Base-by-base conservation (phyloP, 2,113 vertebrate species). In the Synodontis membranacea region DNA sequence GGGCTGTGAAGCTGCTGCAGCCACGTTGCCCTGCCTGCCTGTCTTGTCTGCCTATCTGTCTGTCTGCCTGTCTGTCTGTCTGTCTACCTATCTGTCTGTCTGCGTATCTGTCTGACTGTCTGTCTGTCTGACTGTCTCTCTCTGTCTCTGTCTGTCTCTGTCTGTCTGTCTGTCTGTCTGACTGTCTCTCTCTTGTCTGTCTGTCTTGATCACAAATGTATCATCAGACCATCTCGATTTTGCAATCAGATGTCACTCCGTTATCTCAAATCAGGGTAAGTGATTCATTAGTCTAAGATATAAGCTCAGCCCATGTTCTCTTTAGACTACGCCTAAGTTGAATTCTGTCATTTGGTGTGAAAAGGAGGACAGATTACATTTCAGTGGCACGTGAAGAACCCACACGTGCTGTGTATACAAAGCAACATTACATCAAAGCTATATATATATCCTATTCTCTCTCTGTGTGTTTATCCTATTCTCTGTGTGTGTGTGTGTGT, bases 21-120 rank as follows among this genome's bases (percentile, higher is more conserved):
- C 75, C 84, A 80, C 84, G 75, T 86, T 68, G 58, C 84, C 42
- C 60, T 28, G 58, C 11, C 58, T 60, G 58, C 8, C 56, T 58
- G 23, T 58, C 6, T 58, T 58, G 21, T 6, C 5, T 19, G 64
- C n/a, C 84, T 79, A 44, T 70, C 19, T 42, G 66, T 70, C 60
- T 28, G 58, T n/a, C 58, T 60, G 58, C 8, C 56, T 58, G 23
- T 58, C 6, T 58, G 23, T n/a, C 28, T 58, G 21, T 6, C 5
- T 19, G 64, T n/a, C n/a, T n/a, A n/a, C n/a, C n/a, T n/a, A n/a
- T n/a, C n/a, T n/a, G n/a, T n/a, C n/a, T n/a, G n/a, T n/a, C n/a
- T n/a, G n/a, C n/a, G 74, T 79, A 44, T 70, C 19, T 42, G 66
- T 70, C 60, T 28, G 58, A 10, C 58, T 60, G 58, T 25, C 56